Base-by-base conservation (phyloP, 2,113 vertebrate species). In the Pterophyllum scalare region DNA sequence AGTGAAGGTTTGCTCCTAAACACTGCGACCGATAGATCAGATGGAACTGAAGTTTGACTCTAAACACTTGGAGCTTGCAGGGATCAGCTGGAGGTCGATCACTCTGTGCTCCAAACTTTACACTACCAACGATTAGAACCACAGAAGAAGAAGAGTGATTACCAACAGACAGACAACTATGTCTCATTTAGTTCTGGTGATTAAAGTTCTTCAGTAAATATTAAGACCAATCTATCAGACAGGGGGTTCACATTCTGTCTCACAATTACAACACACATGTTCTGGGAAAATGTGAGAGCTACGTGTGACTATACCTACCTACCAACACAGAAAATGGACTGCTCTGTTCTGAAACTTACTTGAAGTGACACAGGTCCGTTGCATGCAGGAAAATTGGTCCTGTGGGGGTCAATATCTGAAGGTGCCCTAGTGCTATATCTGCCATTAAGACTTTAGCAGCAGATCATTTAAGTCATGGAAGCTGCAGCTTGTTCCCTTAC, bases 11-110 rank as follows among this genome's bases (percentile, higher is more conserved):
- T 59, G 87, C 56, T 33, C 62, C 84, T 76, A 90, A 92, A 91
- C 88, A 89, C 76, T 19, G 76, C 31, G 56, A 65, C 82, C 79
- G 22, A 93, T 90, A 85, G 88, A 90, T 91, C 90, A 90, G 79
- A 87, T 84, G 24, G 38, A 78, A 75, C 83, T 89, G 90, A 90
- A 89, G 92, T 88, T 57, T 89, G 85, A 87, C 83, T 88, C 87
- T 79, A 92, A 93, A 92, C 92, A 93, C 79, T 83, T 11, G 31
- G 60, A 35, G 84, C 80, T 38, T 9, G 22, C 22, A 17, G 81
- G 77, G 91, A 88, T 90, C 91, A 92, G 83, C 84, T 7, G 62
- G 60, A 82, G 90, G 90, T 91, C 88, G 81, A 74, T 6, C 17
- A 10, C 65, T 74, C 81, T 40, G 12, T 64, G 61, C 35, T 79